Base-by-base conservation (phyloP, 2,888 invertebrate species). In the Drosophila algonquin region DNA sequence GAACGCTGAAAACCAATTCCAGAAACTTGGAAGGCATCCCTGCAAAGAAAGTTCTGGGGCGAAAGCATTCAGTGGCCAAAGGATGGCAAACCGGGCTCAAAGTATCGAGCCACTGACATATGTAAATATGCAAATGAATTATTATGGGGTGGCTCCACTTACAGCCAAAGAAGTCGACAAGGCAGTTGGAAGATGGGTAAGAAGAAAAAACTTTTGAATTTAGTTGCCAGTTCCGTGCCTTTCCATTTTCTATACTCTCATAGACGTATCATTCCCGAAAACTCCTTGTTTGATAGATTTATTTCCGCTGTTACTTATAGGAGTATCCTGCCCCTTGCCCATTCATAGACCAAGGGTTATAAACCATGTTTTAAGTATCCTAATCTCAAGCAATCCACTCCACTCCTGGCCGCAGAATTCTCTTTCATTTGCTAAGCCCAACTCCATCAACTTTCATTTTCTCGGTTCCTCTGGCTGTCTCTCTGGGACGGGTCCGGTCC, bases 1-100 rank as follows among this genome's bases (percentile, higher is more conserved):
- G 5, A 14, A 35, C 12, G 14, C 14, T 35, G 12, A 35, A 35
- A 35, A 12, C 35, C 5, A 35, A 35, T 4, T 35, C 12, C 35
- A 5, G 4, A 35, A 35, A 35, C 12, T 12, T 35, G 12, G 12
- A 12, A 12, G 35, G 12, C 35, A 12, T 35, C 12, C 35, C 9
- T 32, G 9, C 3, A 35, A 12, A 12, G 12, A 35, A 8, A 21
- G 18, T 35, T 14, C 8, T 3, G 7, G 35, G 47, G 6, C 9
- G 5, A 47, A 32, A 44, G 52, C 61, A 60, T 73, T 79, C 73
- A 73, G 79, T 71, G 73, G 69, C 61, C 68, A 77, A 82, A 74
- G 75, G 73, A 70, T 78, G 69, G 76, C n/a, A 64, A 10, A 57
- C 48, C 32, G 48, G n/a, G 48, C 21, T 40, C 21, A 59, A 65